Percentiles rank a stretch among this genome's conserved stretches.
These are phyloP conservation scores for Jaculus jaculus DNA, from an alignment of 2,113 vertebrate genomes.

Conservation along the genomic window DNA sequence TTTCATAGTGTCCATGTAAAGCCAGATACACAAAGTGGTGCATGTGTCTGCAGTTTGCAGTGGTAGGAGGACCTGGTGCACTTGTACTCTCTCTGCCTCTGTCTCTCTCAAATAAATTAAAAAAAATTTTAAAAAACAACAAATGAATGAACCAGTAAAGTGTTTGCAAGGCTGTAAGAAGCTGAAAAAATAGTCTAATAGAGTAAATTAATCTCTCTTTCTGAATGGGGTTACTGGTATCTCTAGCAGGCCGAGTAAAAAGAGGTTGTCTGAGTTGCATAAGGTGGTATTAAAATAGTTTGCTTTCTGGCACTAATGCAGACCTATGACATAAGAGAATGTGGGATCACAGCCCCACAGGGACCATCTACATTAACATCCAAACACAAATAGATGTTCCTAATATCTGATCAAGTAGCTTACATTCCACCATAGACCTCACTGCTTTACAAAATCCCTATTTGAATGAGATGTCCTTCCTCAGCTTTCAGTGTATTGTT, in stretches of 20 bases:
- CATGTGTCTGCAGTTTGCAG: too few species aligned
- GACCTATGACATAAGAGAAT: rapidly evolving
- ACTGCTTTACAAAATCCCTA: not conserved
- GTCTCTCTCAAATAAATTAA: too few species aligned
- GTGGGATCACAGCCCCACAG: too few species aligned
- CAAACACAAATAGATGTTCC: not conserved
- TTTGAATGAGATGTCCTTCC: not conserved
- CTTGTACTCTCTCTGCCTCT: too few species aligned
- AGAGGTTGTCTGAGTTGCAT: not conserved
- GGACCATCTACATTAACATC: not conserved
- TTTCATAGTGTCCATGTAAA: too few species aligned
- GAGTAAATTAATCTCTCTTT: not conserved
- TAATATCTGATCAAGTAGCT: not conserved
- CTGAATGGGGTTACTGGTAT: too few species aligned
- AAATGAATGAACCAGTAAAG: not conserved
- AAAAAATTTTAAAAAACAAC: not conserved
- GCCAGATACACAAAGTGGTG: too few species aligned
- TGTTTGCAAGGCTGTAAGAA: not conserved
- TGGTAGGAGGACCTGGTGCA: too few species aligned
- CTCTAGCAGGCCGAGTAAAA: not conserved
- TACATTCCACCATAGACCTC: not conserved
- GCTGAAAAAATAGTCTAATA: not conserved
- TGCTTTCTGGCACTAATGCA: rapidly evolving
- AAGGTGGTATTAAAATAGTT: rapidly evolving
- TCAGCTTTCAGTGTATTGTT: not conserved